Conservation (phyloP, 2,113 vertebrate genomes). For the Pristiophorus japonicus region DNA sequence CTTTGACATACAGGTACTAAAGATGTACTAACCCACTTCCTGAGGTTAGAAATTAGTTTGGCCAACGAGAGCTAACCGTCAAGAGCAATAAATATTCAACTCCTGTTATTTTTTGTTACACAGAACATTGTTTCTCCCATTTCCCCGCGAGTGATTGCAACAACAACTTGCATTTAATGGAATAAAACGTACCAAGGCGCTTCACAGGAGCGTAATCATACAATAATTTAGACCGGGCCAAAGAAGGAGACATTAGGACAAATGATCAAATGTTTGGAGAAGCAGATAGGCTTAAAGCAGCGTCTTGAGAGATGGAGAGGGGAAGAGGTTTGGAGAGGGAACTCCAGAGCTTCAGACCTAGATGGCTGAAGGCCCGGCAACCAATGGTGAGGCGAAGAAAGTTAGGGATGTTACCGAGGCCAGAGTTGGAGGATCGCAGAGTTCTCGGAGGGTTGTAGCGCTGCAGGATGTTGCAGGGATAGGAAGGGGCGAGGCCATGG, state of each 20-base stretch:
- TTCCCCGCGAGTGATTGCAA: too few relatives aligned
- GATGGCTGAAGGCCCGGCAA: not conserved
- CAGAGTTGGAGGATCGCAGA: not conserved
- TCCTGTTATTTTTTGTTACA: too few relatives aligned
- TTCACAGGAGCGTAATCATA: too few relatives aligned
- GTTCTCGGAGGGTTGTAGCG: not conserved
- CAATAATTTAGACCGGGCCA: not conserved
- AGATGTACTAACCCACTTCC: too few relatives aligned
- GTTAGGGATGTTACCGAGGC: not conserved
- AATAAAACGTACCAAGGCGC: too few relatives aligned
- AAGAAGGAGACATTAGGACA: not conserved
- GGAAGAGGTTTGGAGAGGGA: not conserved
- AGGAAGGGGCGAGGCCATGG: not conserved
- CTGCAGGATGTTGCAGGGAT: not conserved
- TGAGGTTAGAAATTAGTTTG: not conserved
- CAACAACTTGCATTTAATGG: too few relatives aligned
- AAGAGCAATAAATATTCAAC: not conserved
- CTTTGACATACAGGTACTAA: not conserved
- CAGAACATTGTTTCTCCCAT: too few relatives aligned
- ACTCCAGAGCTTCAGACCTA: not conserved
- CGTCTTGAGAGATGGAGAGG: not conserved
- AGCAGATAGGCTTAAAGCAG: not conserved
- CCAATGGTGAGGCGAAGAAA: too few relatives aligned
- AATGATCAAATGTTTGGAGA: not conserved
- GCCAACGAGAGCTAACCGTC: not conserved